phyloP scores from a whole-genome alignment of 1,140 invertebrate species.

The Luehdorfia chinensis region DNA sequence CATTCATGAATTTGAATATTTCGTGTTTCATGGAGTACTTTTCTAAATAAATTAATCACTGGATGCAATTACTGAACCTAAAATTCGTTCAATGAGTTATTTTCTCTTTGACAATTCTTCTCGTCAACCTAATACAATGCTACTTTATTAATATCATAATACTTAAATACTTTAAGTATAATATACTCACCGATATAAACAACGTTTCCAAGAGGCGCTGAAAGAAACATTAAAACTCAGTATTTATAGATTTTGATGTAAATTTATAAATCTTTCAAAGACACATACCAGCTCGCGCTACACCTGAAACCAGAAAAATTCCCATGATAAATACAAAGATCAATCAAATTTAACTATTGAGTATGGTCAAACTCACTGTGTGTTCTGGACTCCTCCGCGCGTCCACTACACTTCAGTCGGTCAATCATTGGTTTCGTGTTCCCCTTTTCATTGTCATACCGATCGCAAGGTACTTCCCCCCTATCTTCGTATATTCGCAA shows the following conservation, averaged over 20 bases:
- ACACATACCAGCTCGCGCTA: conserved; percentile 26
- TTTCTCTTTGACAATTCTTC: no score
- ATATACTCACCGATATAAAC: conserved; percentile 35
- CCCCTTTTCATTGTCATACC: background rate
- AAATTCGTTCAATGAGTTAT: no score
- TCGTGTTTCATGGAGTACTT: no score
- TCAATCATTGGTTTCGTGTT: background rate
- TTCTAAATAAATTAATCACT: no score
- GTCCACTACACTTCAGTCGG: background rate
- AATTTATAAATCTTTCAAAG: background rate
- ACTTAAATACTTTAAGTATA: no score
- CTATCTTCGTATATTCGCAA: background rate
- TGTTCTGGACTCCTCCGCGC: no score
- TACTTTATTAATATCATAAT: no score
- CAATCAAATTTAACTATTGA: conserved; percentile 28
- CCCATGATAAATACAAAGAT: conserved; percentile 19
- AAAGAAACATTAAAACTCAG: conserved; percentile 25
- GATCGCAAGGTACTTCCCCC: background rate
- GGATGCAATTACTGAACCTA: no score
- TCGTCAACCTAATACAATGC: no score
- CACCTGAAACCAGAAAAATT: conserved; percentile 31
- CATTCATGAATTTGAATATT: no score
- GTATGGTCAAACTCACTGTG: no score
- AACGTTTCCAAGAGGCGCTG: conserved; percentile 17
- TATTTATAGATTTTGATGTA: background rate